Conservation (phyloP, 2,113 vertebrate genomes). For the Columbina picui region DNA sequence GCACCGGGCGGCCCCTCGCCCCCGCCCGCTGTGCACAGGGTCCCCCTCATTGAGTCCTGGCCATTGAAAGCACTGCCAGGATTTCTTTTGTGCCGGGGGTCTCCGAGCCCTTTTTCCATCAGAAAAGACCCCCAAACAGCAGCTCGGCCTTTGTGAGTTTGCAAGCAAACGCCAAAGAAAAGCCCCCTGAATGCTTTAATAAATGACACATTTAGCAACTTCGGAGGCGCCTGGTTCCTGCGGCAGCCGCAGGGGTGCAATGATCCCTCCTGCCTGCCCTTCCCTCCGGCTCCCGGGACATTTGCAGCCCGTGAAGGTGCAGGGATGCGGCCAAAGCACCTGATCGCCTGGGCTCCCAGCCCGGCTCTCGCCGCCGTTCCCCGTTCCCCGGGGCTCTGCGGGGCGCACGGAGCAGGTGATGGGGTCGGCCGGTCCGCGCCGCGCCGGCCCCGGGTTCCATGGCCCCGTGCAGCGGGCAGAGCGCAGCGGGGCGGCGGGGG, state of each 20-base stretch:
- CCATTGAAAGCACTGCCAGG: constrained; percentile 86
- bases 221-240: constrained; percentile 63
- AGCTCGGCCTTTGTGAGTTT: constrained; percentile 81
- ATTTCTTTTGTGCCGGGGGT: constrained; percentile 85
- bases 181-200: constrained; percentile 77
- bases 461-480: neutral
- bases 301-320: neutral
- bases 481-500: neutral
- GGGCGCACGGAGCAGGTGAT: neutral
- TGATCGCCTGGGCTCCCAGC: neutral
- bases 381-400: neutral
- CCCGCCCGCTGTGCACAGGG: constrained; percentile 57
- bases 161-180: constrained; percentile 76
- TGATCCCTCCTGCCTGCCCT: constrained; percentile 23
- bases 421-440: neutral
- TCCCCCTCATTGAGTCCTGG: constrained; percentile 82
- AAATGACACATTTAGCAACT: constrained; percentile 77
- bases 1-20: constrained; percentile 66
- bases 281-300: neutral
- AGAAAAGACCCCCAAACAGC: constrained; percentile 79
- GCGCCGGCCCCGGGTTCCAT: neutral
- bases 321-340: neutral
- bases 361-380: neutral
- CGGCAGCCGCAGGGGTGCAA: constrained; percentile 50
- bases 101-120: constrained; percentile 77